These are phyloP conservation scores for Drosophila novamexicana DNA, from an alignment of 1,140 invertebrate species.

Conservation along the genomic window DNA sequence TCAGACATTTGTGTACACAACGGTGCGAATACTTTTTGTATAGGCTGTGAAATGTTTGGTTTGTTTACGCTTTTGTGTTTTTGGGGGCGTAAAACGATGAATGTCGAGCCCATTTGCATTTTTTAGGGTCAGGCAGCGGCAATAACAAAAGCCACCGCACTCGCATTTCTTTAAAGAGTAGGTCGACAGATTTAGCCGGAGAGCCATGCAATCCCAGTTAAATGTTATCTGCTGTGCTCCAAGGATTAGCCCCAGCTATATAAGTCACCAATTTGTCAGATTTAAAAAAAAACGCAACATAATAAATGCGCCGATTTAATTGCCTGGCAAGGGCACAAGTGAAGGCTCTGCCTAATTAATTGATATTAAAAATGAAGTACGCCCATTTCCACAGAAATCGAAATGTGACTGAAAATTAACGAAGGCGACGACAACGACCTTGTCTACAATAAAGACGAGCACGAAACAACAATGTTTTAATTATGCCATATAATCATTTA, in stretches of 20 bases:
- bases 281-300: slow-evolving; percentile 48
- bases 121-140: slow-evolving; percentile 33
- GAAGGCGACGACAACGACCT: slow-evolving; percentile 17
- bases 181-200: not conserved
- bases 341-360: slow-evolving; percentile 50
- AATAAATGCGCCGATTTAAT: slow-evolving; percentile 67
- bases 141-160: slow-evolving; percentile 26
- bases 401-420: slow-evolving; percentile 32
- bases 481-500: slow-evolving; percentile 27
- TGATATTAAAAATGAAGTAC: slow-evolving; percentile 54
- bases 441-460: slow-evolving; percentile 1
- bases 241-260: slow-evolving; percentile 13
- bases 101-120: slow-evolving; percentile 51
- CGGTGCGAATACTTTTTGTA: slow-evolving; percentile 42
- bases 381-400: slow-evolving; percentile 15
- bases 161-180: not conserved
- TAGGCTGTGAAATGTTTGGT: slow-evolving; percentile 33
- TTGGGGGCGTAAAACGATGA: slow-evolving; percentile 26
- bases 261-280: slow-evolving; percentile 58
- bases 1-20: slow-evolving; percentile 64
- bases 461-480: slow-evolving; percentile 18
- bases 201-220: slow-evolving; percentile 35
- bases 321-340: slow-evolving; percentile 41
- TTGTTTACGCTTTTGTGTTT: slow-evolving; percentile 48
- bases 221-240: slow-evolving; percentile 31